A percentile compares a stretch with the other conserved stretches of the same genome.
phyloP scores from a whole-genome alignment of 2,797 vertebrate species.

The Characodon lateralis region DNA sequence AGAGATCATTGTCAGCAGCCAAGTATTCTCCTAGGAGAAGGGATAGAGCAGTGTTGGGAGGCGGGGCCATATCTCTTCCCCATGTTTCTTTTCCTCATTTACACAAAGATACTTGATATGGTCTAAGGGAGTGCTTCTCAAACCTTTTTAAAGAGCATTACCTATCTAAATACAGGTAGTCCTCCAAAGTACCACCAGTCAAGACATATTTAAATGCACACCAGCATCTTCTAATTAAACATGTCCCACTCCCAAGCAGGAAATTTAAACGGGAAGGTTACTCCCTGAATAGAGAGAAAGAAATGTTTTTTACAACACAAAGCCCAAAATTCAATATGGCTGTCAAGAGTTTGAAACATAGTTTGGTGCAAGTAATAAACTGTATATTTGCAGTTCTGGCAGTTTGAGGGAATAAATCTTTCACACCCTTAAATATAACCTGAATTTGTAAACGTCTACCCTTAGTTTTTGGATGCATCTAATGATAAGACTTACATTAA shows the following conservation, averaged over 20 bases:
- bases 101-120: conserved; percentile 17
- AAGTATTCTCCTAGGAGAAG: conserved; percentile 59
- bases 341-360: not conserved
- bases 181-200: not conserved
- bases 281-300: not conserved
- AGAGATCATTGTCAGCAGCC: conserved; percentile 64
- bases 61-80: conserved; percentile 39
- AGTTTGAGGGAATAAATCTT: too few relatives aligned
- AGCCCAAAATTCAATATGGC: not conserved
- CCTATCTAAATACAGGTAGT: not conserved
- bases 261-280: not conserved
- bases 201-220: not conserved
- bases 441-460: too few relatives aligned
- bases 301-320: not conserved
- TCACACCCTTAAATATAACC: too few relatives aligned
- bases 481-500: too few relatives aligned
- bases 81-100: conserved; percentile 48
- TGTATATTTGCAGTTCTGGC: not conserved
- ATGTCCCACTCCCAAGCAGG: not conserved
- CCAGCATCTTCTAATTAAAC: not conserved
- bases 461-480: too few relatives aligned
- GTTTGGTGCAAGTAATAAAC: not conserved
- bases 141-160: not conserved
- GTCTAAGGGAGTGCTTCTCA: not conserved
- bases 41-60: conserved; percentile 2